These are phyloP conservation scores for Rotaria socialis DNA, from an alignment of 2,888 invertebrate species.

Conservation along the genomic window DNA sequence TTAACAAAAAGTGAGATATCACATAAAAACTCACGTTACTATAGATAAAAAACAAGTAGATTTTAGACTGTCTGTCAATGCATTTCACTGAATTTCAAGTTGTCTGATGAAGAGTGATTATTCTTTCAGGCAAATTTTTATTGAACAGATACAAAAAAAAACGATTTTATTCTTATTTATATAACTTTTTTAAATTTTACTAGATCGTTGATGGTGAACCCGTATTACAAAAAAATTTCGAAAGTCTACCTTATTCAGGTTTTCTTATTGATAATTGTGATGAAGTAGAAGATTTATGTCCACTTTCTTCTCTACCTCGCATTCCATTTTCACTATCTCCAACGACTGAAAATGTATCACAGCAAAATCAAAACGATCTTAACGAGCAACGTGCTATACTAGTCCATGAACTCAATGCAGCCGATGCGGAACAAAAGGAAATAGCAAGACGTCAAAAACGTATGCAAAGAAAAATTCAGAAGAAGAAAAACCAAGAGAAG, in stretches of 20 bases:
- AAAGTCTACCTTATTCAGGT: background rate
- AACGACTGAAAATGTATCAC: background rate
- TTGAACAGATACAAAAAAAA: background rate
- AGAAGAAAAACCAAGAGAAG: background rate
- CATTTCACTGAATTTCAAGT: no score
- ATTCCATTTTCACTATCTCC: background rate
- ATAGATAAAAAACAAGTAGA: no score
- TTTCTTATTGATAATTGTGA: constrained; percentile 28
- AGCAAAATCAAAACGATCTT: no score
- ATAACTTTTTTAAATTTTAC: background rate
- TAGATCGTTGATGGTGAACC: background rate
- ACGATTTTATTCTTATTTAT: no score
- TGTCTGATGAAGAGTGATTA: no score
- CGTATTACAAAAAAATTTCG: background rate
- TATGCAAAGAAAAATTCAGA: background rate
- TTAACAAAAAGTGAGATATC: no score
- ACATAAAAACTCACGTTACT: no score
- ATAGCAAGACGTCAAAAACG: background rate
- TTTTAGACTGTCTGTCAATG: no score
- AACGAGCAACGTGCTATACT: background rate
- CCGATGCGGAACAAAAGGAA: background rate
- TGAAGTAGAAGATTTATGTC: background rate
- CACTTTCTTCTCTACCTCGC: background rate
- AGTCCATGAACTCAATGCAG: background rate
- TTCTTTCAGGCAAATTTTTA: no score